phyloP scores from a whole-genome alignment of 2,888 invertebrate species.

The Choristoneura rosaceana region DNA sequence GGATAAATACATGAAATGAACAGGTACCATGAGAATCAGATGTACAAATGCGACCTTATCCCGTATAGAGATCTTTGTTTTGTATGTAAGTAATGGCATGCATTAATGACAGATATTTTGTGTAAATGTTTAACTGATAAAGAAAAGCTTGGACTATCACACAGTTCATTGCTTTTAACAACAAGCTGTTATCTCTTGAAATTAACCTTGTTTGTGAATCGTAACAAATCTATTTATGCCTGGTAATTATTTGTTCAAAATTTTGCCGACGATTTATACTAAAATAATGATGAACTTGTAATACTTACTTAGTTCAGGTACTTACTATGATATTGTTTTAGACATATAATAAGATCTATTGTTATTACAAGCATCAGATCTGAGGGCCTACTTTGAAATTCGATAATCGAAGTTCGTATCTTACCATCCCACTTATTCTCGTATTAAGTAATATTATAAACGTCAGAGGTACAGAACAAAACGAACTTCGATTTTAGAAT shows the following conservation, averaged over 20 bases:
- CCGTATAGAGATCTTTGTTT: not conserved
- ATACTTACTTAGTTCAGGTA: not conserved
- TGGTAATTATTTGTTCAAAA: not conserved
- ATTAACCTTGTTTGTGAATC: not conserved
- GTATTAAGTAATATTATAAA: no score
- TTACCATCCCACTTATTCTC: no score
- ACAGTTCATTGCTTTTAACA: constrained; percentile 2
- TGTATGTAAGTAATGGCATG: not conserved
- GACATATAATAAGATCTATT: not conserved
- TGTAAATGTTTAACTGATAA: constrained; percentile 17
- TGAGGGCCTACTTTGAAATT: no score
- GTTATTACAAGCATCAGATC: not conserved
- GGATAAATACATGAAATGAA: no score
- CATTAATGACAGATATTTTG: not conserved
- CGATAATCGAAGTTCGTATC: no score
- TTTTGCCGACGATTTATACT: not conserved
- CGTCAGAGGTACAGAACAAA: no score
- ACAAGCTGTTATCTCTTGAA: not conserved
- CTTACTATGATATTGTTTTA: constrained; percentile 7
- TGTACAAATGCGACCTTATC: no score
- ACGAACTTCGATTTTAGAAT: no score
- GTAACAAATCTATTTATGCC: not conserved
- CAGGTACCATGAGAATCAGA: no score
- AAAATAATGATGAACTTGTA: not conserved
- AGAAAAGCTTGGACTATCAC: constrained; percentile 26